Percentiles rank a stretch among this genome's conserved stretches.
These are phyloP conservation scores for Cydia splendana DNA, from an alignment of 1,140 invertebrate genomes.

Conservation along the genomic window DNA sequence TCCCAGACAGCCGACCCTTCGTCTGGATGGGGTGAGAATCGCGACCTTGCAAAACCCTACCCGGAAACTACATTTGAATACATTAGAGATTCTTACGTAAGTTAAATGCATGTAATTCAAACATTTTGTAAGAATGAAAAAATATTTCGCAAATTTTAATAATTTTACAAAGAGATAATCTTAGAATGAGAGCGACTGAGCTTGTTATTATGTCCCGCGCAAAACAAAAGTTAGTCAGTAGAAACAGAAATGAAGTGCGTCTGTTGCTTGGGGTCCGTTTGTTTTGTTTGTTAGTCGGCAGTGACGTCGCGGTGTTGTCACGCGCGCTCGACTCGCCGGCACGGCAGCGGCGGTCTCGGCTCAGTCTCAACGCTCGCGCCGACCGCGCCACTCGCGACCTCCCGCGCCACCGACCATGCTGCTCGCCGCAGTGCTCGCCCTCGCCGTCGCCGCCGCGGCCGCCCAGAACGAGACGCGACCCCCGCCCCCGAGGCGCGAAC, in stretches of 20 bases:
- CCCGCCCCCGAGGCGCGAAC: conserved; percentile 60
- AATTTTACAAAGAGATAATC: background rate
- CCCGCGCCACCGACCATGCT: conserved; percentile 53
- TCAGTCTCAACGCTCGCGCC: conserved; percentile 63
- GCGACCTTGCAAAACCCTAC: conserved; percentile 67
- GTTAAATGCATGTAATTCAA: conserved; percentile 11
- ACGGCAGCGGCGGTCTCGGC: conserved; percentile 45
- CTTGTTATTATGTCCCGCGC: conserved; percentile 3
- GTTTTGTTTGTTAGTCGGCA: conserved; percentile 37
- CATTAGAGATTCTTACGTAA: conserved; percentile 26
- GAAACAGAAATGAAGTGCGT: conserved; percentile 9
- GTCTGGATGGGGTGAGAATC: conserved; percentile 63
- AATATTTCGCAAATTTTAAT: background rate
- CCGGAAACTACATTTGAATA: conserved; percentile 34
- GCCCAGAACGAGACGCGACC: conserved; percentile 55
- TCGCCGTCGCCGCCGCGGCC: conserved; percentile 53
- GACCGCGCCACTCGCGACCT: conserved; percentile 54
- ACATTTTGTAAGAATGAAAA: conserved; percentile 22
- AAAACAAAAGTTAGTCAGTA: conserved; percentile 15
- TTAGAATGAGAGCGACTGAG: background rate
- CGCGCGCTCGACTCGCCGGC: conserved; percentile 44
- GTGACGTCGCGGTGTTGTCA: conserved; percentile 50
- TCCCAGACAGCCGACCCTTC: conserved; percentile 56
- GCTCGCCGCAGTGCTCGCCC: conserved; percentile 53
- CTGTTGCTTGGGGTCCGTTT: conserved; percentile 39